A percentile compares a stretch with the other conserved stretches of the same genome.
Conservation (phyloP, 1,140 invertebrate genomes). For the Ceratina calcarata region DNA sequence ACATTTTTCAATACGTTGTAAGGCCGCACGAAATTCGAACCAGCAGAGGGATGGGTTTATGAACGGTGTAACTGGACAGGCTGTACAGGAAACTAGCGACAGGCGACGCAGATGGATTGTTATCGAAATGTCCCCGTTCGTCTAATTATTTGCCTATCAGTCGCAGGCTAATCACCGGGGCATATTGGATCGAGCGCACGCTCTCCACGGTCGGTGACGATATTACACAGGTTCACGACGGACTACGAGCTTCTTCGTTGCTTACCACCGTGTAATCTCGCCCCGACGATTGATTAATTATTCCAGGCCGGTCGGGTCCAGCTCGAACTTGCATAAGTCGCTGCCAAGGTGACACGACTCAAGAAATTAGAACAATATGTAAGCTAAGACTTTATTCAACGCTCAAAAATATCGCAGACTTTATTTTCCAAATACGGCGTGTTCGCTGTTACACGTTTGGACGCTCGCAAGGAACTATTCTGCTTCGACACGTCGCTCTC, state of each 20-base stretch:
- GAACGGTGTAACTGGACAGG: neutral
- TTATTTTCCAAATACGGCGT: too few relatives aligned
- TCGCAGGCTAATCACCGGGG: slow-evolving; percentile 25
- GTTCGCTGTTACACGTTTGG: too few relatives aligned
- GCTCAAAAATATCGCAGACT: too few relatives aligned
- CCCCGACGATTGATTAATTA: slow-evolving; percentile 3
- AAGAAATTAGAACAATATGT: too few relatives aligned
- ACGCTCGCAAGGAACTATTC: too few relatives aligned
- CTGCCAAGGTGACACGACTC: too few relatives aligned
- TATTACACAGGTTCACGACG: neutral
- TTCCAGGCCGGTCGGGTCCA: neutral
- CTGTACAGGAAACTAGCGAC: neutral
- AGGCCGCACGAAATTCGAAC: too few relatives aligned
- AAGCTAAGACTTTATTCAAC: too few relatives aligned
- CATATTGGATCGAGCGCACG: neutral
- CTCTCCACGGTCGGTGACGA: neutral
- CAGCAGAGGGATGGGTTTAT: neutral
- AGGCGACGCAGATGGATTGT: slow-evolving; percentile 31
- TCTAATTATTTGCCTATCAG: slow-evolving; percentile 36
- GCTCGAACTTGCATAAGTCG: too few relatives aligned
- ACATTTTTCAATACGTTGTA: too few relatives aligned
- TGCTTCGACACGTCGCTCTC: too few relatives aligned
- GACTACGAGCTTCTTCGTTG: neutral
- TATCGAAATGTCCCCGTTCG: slow-evolving; percentile 21
- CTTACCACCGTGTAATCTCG: neutral